Percentiles rank a stretch among this genome's conserved stretches.
Evolutionary conservation across 2,797 vertebrate species (phyloP).

Genomic region (Oreochromis grahami): DNA sequence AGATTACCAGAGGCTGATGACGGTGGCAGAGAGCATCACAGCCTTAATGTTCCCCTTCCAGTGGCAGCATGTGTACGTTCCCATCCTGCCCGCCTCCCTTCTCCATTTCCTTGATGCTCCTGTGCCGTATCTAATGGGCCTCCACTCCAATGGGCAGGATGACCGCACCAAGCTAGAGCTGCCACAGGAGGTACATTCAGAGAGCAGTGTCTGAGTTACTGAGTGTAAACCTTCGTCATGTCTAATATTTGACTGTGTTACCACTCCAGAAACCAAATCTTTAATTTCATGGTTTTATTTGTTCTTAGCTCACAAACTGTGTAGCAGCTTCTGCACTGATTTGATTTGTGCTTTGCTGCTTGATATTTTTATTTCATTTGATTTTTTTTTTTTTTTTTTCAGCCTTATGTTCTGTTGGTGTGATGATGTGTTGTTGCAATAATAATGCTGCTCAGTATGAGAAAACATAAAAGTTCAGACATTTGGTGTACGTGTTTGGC

Average conservation of each 20-base stretch:
- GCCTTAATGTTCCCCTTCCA: conserved; percentile 98
- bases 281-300: not conserved
- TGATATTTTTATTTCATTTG: not conserved
- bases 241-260: not conserved
- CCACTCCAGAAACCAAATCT: not conserved
- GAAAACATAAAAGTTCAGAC: accelerated
- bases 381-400: too few relatives aligned
- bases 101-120: conserved; percentile 98
- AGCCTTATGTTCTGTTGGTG: not conserved
- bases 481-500: not conserved
- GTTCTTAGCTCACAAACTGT: not conserved
- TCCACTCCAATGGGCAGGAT: conserved; percentile 96
- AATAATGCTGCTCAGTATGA: not conserved
- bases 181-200: conserved; percentile 89
- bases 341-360: not conserved
- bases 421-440: not conserved
- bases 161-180: conserved; percentile 96
- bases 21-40: conserved; percentile 97
- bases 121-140: conserved; percentile 98
- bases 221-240: not conserved
- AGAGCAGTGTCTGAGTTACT: not conserved
- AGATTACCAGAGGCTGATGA: conserved; percentile 99
- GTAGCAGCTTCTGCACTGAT: not conserved
- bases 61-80: conserved; percentile 99
- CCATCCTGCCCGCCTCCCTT: conserved; percentile 96